A percentile compares a stretch with the other conserved stretches of the same genome.
phyloP scores from a whole-genome alignment of 1,140 invertebrate genomes.

The Drosophila tani region DNA sequence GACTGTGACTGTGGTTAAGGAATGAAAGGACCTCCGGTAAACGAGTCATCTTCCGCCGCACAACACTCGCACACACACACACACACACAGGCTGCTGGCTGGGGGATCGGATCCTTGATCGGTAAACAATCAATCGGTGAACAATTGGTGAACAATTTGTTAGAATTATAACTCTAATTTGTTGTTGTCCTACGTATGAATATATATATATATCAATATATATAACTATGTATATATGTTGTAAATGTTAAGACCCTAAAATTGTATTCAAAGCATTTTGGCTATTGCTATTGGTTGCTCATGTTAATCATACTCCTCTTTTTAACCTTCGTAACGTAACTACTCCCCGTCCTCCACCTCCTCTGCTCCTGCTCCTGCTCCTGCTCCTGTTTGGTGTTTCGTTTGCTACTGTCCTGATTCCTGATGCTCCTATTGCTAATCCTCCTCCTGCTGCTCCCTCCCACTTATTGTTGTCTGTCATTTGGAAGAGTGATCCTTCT shows the following conservation, averaged over 20 bases:
- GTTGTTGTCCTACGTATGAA: constrained; percentile 31
- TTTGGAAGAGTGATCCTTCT: constrained; percentile 44
- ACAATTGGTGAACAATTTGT: constrained; percentile 42
- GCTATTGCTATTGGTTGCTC: constrained; percentile 62
- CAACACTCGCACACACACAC: constrained; percentile 3
- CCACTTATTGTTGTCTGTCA: constrained; percentile 48
- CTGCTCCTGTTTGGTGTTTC: constrained; percentile 31
- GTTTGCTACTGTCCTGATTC: constrained; percentile 35
- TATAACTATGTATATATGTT: constrained; percentile 13
- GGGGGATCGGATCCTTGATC: constrained; percentile 6
- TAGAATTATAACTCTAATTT: constrained; percentile 22
- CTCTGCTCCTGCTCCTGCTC: neutral
- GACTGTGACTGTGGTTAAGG: no score
- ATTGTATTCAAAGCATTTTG: constrained; percentile 58
- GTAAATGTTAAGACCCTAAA: constrained; percentile 37
- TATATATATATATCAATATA: constrained; percentile 11
- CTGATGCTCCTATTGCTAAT: constrained; percentile 28
- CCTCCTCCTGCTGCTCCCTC: neutral
- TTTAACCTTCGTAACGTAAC: constrained; percentile 5
- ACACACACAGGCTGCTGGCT: neutral
- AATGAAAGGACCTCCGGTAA: no score
- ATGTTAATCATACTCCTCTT: constrained; percentile 38
- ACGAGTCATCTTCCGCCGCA: constrained; percentile 5
- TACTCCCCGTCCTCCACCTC: neutral
- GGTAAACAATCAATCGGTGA: constrained; percentile 31